Evolutionary conservation across 2,888 invertebrate species (phyloP), one percentile per base, ranked within the genome.

Genomic region (Drepanosiphum platanoidis): DNA sequence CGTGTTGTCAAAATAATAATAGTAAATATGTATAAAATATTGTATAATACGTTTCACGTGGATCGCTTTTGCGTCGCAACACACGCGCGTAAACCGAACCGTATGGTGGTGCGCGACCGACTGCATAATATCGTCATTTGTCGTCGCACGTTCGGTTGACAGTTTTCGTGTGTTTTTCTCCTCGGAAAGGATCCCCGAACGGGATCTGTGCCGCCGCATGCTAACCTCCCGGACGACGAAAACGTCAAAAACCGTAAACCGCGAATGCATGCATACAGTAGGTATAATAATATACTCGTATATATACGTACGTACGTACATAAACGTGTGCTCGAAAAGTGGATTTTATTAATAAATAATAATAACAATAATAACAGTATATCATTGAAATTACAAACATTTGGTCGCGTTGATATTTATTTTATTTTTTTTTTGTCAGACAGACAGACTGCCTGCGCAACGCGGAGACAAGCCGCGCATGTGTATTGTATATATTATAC

Each of bases 261-360:
- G 11, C 30, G 27, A 11, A 27, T 27, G 11, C 8, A 18, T 1
- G 46, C 4, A 9, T 7, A 15, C 46, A 9, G 39, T n/a, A n/a
- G 9, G 39, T 15, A 18, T 52, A 13, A 52, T 52, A 5, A 3
- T 52, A 52, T 13, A 5, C 46, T 3, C 46, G 3, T 52, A 52
- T 13, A 52, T 13, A 13, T 13, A 52, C 18, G 46, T 13, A 52
- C 58, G 18, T 7, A 58, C 22, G 4, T n/a, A 22, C 58, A 3
- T 3, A 58, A 18, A 52, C 58, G 7, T 3, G 22, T n/a, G 18
- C 58, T 22, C 58, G 22, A 3, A 58, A 1, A 18, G 27, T 71
- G 27, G 15, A 18, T 77, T 77, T 36, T 18, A 77, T 52, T 61
- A 77, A 77, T 30, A 30, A 58, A 61, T 75, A 75, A 39, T 46